Base-by-base conservation (phyloP, 1,140 invertebrate species). In the Lamellibrachia luymesi region DNA sequence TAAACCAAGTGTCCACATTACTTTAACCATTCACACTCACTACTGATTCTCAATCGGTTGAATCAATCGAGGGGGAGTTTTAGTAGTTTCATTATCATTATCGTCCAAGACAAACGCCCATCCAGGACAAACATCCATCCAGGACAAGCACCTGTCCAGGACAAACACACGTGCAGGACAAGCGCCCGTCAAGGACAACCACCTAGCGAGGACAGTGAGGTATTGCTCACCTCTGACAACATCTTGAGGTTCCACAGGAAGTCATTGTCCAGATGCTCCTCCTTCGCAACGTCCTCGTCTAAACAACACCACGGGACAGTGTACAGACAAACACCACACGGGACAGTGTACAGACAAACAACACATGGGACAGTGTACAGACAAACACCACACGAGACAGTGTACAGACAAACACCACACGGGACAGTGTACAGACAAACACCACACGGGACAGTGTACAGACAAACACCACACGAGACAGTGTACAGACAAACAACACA, bases 191-290 rank as follows among this genome's bases (percentile, higher is more conserved):
- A 38, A 38, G 38, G 38, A 38, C 38, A 38, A 38, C 38, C 38
- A 22, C 17, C 17, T 2, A 80, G 7, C 17, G 64, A 80, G 13
- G 64, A 8, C 13, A 17, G 64, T 17, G 13, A 80, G 64, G 2
- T 56, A 56, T 13, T 8, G 13, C 64, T 91, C 93, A 98, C 97
- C 95, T 98, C 97, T 93, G 98, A 97, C 13, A 99, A 95, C 50
- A 99, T 95, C 0, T 98, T 96, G 51, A 99, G 96, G 94, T 98
- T 97, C 96, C 98, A 98, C 0, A 98, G 95, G 10, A 99, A 96
- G 94, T 98, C 97, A 94, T 98, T 97, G 94, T 98, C 98, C 2
- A 98, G 95, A 94, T 97, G 97, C 95, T 98, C 98, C 94, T 98
- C 98, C 91, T 97, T 97, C 27, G 96, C 93, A 90, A 97, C 95